A percentile compares a stretch with the other conserved stretches of the same genome.
Evolutionary conservation across 2,888 invertebrate species (phyloP).

Genomic region (Diarsia mendica): DNA sequence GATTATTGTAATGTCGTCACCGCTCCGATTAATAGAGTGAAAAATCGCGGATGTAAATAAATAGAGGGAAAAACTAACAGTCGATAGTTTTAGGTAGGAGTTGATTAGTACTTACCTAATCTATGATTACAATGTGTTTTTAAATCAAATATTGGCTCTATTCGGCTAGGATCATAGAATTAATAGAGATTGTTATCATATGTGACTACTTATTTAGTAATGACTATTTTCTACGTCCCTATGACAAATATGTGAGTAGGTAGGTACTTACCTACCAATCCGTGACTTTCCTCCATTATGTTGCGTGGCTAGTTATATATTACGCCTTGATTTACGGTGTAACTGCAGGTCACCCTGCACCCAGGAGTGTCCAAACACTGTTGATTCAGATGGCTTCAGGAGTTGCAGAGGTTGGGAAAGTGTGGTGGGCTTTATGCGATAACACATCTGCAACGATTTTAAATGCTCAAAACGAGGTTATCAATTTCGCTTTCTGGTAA

Average conservation of each 20-base stretch:
- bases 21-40: slow-evolving; percentile 18
- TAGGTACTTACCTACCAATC: neutral
- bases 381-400: too few species aligned
- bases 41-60: neutral
- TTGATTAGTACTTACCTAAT: neutral
- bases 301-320: neutral
- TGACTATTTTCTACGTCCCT: neutral
- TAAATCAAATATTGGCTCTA: slow-evolving; percentile 10
- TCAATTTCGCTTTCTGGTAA: too few species aligned
- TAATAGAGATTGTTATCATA: slow-evolving; percentile 23
- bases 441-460: too few species aligned
- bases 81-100: slow-evolving; percentile 24
- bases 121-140: slow-evolving; percentile 11
- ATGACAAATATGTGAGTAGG: neutral
- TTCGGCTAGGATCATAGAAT: slow-evolving; percentile 18
- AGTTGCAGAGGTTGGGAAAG: too few species aligned
- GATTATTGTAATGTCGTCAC: slow-evolving; percentile 10
- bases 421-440: too few species aligned
- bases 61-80: neutral
- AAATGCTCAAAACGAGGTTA: too few species aligned
- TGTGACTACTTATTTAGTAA: neutral
- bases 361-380: neutral
- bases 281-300: neutral
- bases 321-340: neutral
- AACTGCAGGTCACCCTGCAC: too few species aligned